Base-by-base conservation (phyloP, 2,113 vertebrate genomes). In the Myiozetetes cayanensis region DNA sequence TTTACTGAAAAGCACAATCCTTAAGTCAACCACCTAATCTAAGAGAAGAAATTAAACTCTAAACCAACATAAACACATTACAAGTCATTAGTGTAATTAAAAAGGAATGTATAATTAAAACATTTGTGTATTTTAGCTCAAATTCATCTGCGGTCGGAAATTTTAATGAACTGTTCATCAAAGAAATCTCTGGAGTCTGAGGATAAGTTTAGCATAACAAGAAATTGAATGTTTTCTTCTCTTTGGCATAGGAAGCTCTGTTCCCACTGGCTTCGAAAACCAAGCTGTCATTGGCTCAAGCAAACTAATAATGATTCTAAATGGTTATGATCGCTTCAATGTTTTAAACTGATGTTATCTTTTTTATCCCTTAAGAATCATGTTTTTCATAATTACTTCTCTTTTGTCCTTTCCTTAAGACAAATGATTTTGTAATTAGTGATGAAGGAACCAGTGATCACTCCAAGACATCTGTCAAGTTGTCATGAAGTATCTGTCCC, bases 401-500 rank as follows among this genome's bases (percentile, higher is more conserved):
- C 97, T 98, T 98, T 98, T 97, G 97, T 98, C 98, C 98, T 98
- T 98, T 98, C 97, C 97, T 97, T 98, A 98, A 98, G 98, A 98
- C 98, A 98, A 98, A 98, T 98, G 97, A 98, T 98, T 98, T 98
- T 98, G 98, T 98, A 98, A 98, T 98, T 98, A 98, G 98, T 92
- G 86, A 98, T 98, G 98, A 98, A 98, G 98, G 98, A 98, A 98
- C 96, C 96, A 97, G 96, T 98, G 94, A 94, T 98, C 97, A 98
- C 97, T 98, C 97, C 65, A 96, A 98, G 98, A 98, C 97, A 98
- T 98, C 98, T 98, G 98, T 98, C 98, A 98, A 98, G 96, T 97
- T 98, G 98, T 98, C 98, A 97, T 98, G 97, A 98, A 98, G 97
- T 97, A 98, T 98, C 97, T 98, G 97, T 98, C 98, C 98, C 98